Percentiles rank a stretch among this genome's conserved stretches.
phyloP scores from a whole-genome alignment of 1,140 invertebrate species.

The Amyelois transitella region DNA sequence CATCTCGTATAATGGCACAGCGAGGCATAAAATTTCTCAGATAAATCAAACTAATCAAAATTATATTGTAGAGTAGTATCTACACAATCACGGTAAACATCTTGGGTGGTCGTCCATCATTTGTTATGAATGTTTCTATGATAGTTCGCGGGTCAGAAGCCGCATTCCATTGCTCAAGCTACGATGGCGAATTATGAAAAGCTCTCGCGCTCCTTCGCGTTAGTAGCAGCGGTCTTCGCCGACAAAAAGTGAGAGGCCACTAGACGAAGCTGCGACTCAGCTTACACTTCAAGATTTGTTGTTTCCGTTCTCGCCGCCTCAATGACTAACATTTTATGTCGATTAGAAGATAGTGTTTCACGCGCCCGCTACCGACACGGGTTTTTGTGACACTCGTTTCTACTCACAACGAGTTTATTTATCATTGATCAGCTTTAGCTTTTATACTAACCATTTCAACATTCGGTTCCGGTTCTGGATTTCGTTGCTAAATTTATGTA shows the following conservation, averaged over 20 bases:
- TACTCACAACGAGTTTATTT: constrained; percentile 62
- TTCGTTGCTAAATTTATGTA: constrained; percentile 24
- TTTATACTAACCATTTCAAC: constrained; percentile 32
- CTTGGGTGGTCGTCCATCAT: constrained; percentile 49
- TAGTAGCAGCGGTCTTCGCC: constrained; percentile 18
- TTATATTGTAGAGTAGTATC: constrained; percentile 38
- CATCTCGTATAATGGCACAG: constrained; percentile 2
- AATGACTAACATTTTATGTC: constrained; percentile 72
- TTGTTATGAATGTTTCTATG: constrained; percentile 33
- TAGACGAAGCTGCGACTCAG: constrained; percentile 41
- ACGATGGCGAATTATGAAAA: constrained; percentile 49
- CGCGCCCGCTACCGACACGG: constrained; percentile 65
- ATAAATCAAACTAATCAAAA: constrained; percentile 46
- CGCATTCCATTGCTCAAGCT: constrained; percentile 39
- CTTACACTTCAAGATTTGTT: constrained; percentile 63
- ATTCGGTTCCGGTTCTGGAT: constrained; percentile 20
- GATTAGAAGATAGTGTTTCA: constrained; percentile 71
- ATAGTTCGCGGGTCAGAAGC: constrained; percentile 49
- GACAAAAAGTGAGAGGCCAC: constrained; percentile 53
- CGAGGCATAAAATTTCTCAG: constrained; percentile 34
- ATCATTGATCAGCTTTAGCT: constrained; percentile 51
- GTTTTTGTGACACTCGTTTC: constrained; percentile 67
- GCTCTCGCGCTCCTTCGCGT: constrained; percentile 15
- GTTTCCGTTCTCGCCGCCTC: constrained; percentile 65
- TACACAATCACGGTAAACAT: constrained; percentile 26